Conservation (phyloP, 2,113 vertebrate species). For the Perca flavescens region DNA sequence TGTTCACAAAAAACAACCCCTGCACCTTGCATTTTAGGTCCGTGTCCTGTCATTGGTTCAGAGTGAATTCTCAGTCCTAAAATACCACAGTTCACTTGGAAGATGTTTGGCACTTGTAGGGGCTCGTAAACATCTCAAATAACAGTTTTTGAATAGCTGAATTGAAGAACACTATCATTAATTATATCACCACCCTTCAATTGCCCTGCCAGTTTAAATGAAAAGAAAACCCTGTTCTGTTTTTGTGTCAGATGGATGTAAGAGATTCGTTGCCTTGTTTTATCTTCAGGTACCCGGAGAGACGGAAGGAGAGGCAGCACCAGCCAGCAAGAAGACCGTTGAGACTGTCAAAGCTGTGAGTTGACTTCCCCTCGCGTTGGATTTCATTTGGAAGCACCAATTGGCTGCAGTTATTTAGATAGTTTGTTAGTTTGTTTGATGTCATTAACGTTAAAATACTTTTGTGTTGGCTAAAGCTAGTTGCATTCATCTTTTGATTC, state of each 20-base stretch:
- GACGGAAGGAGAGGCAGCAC: slow-evolving; percentile 88
- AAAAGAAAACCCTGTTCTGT: not conserved
- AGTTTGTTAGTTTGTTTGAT: no score
- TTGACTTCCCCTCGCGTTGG: slow-evolving; percentile 20
- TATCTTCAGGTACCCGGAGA: slow-evolving; percentile 92
- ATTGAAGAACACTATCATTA: not conserved
- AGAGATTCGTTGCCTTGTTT: not conserved
- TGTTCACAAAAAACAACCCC: not conserved
- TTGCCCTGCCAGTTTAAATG: not conserved
- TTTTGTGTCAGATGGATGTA: not conserved
- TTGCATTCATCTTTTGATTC: not conserved
- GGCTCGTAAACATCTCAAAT: not conserved
- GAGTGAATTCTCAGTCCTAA: not conserved
- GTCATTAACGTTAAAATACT: not conserved
- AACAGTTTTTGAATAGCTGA: not conserved
- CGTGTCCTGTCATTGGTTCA: not conserved
- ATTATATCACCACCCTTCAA: not conserved
- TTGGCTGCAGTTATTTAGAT: no score
- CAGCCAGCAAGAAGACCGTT: slow-evolving; percentile 93
- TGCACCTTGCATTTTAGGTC: not conserved
- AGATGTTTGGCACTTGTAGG: not conserved
- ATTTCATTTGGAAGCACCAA: no score
- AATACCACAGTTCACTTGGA: not conserved
- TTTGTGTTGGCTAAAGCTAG: not conserved
- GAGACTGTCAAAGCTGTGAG: slow-evolving; percentile 98